Conservation (phyloP, 2,113 vertebrate species). For the Ceyx melanurus region DNA sequence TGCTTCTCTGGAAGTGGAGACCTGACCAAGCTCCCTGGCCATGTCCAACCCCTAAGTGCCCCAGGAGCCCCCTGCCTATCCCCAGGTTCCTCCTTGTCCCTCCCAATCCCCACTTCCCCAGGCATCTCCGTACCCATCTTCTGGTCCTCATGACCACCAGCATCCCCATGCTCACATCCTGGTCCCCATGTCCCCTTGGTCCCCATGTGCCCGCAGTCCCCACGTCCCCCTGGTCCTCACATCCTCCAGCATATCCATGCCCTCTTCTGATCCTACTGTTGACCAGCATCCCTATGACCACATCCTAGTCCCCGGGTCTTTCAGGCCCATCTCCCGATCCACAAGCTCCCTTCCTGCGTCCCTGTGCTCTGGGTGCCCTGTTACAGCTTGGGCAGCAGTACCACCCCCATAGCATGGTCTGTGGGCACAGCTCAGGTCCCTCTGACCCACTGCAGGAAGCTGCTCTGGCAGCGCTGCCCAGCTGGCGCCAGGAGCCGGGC, state of each 20-base stretch:
- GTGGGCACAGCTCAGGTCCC: neutral
- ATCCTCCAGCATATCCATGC: neutral
- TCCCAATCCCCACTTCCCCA: too few species aligned
- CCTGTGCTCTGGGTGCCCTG: too few species aligned
- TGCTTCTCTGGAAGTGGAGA: too few species aligned
- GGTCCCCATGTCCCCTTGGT: neutral
- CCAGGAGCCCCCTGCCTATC: neutral
- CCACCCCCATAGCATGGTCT: neutral
- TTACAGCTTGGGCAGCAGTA: neutral
- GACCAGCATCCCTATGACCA: neutral
- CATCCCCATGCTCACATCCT: neutral
- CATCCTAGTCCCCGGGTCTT: neutral
- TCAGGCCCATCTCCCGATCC: too few species aligned
- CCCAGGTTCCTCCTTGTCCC: too few species aligned
- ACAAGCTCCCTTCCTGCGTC: neutral
- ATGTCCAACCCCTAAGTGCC: too few species aligned
- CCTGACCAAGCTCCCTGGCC: too few species aligned
- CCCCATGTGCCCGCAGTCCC: neutral
- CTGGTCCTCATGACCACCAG: neutral
- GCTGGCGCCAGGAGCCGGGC: neutral
- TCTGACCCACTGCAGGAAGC: neutral
- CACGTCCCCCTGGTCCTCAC: too few species aligned
- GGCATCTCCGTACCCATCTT: neutral
- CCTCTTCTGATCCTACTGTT: too few species aligned
- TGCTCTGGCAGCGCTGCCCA: neutral